phyloP scores from a whole-genome alignment of 35 echinoderm and acorn worm species.

The Stichopus chloronotus region DNA sequence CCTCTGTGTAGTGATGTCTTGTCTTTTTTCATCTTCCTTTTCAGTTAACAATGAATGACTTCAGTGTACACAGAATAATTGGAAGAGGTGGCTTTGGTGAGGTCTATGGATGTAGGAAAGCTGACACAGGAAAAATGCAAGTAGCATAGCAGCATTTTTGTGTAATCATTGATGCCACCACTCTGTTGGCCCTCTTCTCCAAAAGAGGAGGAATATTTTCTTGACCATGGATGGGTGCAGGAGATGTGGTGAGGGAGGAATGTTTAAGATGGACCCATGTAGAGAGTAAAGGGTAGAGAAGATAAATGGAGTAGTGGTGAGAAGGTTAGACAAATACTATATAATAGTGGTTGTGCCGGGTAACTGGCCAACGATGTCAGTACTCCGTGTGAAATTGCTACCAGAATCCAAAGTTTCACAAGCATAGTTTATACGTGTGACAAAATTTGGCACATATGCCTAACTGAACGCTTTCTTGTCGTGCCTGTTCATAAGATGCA shows the following conservation, averaged over 20 bases:
- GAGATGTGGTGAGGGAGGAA: background rate
- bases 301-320: background rate
- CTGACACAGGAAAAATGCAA: conserved; percentile 99
- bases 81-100: conserved; percentile 96
- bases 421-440: too few relatives aligned
- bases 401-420: too few relatives aligned
- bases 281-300: background rate
- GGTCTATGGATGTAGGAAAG: conserved; percentile 97
- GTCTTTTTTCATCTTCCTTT: background rate
- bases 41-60: conserved; percentile 99
- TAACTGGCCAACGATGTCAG: too few relatives aligned
- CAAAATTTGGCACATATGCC: too few relatives aligned
- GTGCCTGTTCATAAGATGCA: too few relatives aligned
- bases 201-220: background rate
- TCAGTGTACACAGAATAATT: conserved; percentile 99
- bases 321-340: background rate
- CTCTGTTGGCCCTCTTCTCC: background rate
- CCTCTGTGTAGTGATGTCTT: too few relatives aligned
- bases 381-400: too few relatives aligned
- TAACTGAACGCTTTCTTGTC: too few relatives aligned
- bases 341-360: too few relatives aligned
- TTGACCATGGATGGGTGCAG: background rate
- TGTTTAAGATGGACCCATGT: background rate
- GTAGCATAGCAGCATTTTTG: background rate
- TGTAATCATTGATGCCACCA: background rate